Evolutionary conservation across 2,888 invertebrate genomes (phyloP), one percentile per base, ranked within the genome.

Genomic region (Cerceris rybyensis): DNA sequence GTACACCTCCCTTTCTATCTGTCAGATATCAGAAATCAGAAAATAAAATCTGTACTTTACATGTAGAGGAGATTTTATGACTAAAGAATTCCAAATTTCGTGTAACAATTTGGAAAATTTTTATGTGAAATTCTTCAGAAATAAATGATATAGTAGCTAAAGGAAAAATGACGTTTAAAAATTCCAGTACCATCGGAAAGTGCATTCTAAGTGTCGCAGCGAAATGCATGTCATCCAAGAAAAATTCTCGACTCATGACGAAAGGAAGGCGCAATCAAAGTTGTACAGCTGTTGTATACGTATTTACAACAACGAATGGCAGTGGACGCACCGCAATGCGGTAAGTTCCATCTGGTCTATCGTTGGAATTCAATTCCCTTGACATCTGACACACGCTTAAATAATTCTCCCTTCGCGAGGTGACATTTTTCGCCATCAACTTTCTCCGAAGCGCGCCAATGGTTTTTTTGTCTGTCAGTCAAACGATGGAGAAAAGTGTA

Each of bases 241-340:
- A 9, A 57, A 57, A 67, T 50, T 43, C 43, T 46, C 49, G 41
- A 52, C n/a, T 42, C 6, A 6, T 4, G 54, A 54, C 50, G 13
- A 46, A 46, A 28, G 28, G 46, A 46, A 46, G 8, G 46, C 46
- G n/a, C n/a, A 50, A 50, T 50, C 13, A n/a, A n/a, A 50, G 50
- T 50, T 50, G n/a, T 50, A n/a, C n/a, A 13, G 9, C 50, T n/a
- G 50, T 50, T 50, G 50, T 50, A n/a, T 14, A 43, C n/a, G 7
- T 7, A 13, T 11, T 39, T 46, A 60, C 28, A 14, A 41, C 16
- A 41, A 74, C 58, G 57, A 46, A 67, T 55, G 42, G 17, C 41
- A n/a, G 42, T 41, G 57, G 60, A 43, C 41, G 60, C 63, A 58
- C 78, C 66, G 78, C 78, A 78, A 57, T 78, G 78, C 78, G 76